phyloP scores from a whole-genome alignment of 1,140 invertebrate species.

The Epicauta chinensis region DNA sequence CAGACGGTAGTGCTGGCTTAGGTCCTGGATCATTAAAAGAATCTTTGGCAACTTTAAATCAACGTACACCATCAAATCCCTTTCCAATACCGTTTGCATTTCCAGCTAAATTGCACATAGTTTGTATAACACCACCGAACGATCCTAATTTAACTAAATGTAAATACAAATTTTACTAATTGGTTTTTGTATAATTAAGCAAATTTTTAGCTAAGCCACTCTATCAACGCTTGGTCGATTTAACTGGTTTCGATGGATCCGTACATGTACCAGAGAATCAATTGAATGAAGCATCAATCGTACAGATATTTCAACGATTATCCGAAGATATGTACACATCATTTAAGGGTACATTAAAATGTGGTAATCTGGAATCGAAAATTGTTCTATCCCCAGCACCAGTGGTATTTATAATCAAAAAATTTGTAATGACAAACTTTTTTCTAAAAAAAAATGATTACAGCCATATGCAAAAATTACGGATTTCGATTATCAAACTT shows the following conservation, averaged over 20 bases:
- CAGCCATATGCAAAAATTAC: slow-evolving; percentile 55
- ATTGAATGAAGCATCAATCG: slow-evolving; percentile 45
- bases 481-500: slow-evolving; percentile 57
- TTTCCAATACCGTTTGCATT: slow-evolving; percentile 71
- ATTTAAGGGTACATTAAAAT: slow-evolving; percentile 67
- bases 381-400: slow-evolving; percentile 73
- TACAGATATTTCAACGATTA: slow-evolving; percentile 63
- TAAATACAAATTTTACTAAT: slow-evolving; percentile 26
- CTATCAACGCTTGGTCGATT: slow-evolving; percentile 52
- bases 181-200: slow-evolving; percentile 6
- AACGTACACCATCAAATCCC: slow-evolving; percentile 44
- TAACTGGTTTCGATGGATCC: slow-evolving; percentile 59
- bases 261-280: slow-evolving; percentile 59
- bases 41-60: slow-evolving; percentile 43
- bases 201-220: slow-evolving; percentile 46
- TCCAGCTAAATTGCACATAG: slow-evolving; percentile 71
- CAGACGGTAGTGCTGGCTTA: slow-evolving; percentile 70
- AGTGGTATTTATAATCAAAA: slow-evolving; percentile 44
- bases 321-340: slow-evolving; percentile 73
- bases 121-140: slow-evolving; percentile 59
- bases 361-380: slow-evolving; percentile 68
- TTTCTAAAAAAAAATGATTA: slow-evolving; percentile 28
- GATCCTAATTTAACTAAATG: slow-evolving; percentile 49
- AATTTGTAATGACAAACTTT: neutral
- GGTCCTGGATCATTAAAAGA: slow-evolving; percentile 56